Evolutionary conservation across 1,140 invertebrate species (phyloP).

Genomic region (Drosophila gunungcola): DNA sequence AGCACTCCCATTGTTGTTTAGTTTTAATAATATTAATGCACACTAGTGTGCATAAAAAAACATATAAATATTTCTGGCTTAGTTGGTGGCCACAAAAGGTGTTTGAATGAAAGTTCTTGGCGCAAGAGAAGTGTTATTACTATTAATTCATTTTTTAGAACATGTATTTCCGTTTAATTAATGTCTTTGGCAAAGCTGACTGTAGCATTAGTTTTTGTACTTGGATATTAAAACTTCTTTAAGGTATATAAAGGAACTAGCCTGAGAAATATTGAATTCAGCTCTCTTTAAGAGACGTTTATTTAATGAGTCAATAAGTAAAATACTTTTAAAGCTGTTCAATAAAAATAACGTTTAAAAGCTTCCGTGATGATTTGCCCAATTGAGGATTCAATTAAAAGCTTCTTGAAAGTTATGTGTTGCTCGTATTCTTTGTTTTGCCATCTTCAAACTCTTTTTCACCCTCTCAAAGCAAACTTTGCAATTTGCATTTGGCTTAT

Average conservation of each 20-base stretch:
- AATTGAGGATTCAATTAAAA: background rate
- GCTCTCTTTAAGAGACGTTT: no score
- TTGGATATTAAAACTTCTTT: no score
- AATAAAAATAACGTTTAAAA: background rate
- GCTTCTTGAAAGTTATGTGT: background rate
- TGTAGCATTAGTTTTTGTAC: no score
- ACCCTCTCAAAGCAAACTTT: conserved; percentile 8
- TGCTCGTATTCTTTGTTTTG: background rate
- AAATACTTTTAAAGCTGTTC: background rate
- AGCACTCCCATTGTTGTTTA: conserved; percentile 26
- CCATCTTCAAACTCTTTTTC: conserved; percentile 5
- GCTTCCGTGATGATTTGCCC: background rate
- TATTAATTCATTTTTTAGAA: background rate
- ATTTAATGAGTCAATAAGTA: background rate
- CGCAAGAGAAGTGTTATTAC: conserved; percentile 8
- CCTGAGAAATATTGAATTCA: no score
- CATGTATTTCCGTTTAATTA: conserved; percentile 1
- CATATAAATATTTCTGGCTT: conserved; percentile 33
- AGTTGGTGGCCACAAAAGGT: conserved; percentile 21
- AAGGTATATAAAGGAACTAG: no score
- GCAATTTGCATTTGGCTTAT: conserved; percentile 32
- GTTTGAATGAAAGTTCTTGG: conserved; percentile 29
- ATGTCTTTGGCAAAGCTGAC: no score
- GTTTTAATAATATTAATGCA: conserved; percentile 60
- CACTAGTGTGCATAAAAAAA: conserved; percentile 28